Percentiles rank a stretch among this genome's conserved stretches.
Conservation (phyloP, 2,113 vertebrate genomes). For the Sorex araneus region DNA sequence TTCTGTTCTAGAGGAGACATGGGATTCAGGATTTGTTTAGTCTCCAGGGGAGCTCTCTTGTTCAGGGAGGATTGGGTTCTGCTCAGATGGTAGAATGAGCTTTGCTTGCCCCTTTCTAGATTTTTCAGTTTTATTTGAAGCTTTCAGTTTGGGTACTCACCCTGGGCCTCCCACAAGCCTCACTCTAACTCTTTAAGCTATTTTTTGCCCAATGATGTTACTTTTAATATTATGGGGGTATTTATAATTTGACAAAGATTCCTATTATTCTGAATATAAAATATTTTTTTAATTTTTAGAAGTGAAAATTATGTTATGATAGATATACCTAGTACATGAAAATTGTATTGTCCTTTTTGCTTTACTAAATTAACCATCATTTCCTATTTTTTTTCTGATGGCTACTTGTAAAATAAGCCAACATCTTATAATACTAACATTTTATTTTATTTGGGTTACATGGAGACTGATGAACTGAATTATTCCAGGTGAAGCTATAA, state of each 20-base stretch:
- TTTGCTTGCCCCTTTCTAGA: not conserved
- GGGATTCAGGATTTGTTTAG: not conserved
- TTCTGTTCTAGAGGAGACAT: not conserved
- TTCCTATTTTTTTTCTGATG: slow-evolving; percentile 57
- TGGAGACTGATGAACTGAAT: slow-evolving; percentile 3
- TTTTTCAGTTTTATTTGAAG: slow-evolving; percentile 49
- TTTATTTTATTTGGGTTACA: not conserved
- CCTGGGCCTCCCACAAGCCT: too few relatives aligned
- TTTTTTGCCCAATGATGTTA: not conserved
- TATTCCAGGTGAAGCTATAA: not conserved
- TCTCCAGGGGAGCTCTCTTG: not conserved
- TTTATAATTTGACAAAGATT: slow-evolving; percentile 14
- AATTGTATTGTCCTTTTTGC: slow-evolving; percentile 25
- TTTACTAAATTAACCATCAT: not conserved
- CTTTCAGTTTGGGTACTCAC: not conserved
- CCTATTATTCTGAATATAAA: not conserved
- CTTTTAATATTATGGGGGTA: slow-evolving; percentile 20
- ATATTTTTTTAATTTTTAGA: slow-evolving; percentile 42
- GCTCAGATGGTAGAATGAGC: not conserved
- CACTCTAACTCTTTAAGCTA: too few relatives aligned
- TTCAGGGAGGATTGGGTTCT: not conserved
- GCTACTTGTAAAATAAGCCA: not conserved
- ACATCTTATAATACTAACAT: not conserved
- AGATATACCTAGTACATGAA: slow-evolving; percentile 6
- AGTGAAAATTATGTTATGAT: not conserved